Evolutionary conservation across 2,113 vertebrate genomes (phyloP), one percentile per base, ranked within the genome.

Genomic region (Neolamprologus fasciatus): DNA sequence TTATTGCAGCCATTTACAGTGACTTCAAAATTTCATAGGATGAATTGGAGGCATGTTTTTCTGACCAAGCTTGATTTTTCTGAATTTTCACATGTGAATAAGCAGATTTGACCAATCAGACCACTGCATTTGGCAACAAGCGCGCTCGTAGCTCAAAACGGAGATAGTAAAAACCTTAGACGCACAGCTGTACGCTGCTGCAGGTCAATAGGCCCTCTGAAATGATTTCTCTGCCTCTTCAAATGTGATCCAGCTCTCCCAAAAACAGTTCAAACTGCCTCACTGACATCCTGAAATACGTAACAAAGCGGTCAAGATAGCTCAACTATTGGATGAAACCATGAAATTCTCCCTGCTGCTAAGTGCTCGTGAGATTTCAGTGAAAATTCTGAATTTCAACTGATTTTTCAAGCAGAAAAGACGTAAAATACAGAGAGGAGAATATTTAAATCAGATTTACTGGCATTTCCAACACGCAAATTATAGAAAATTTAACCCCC

Each of bases 131-230:
- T 68, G 61, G 19, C 19, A 21, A 37, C 33, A 66, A 21, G 61
- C 2, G 2, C 1, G 1, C 17, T 66, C 3, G 6, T n/a, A 66
- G 33, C 33, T 66, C 61, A 66, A 66, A 66, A 8, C 33, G 0
- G 1, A 66, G 33, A 66, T n/a, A 37, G 33, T 66, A 66, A 66
- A 66, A 37, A 21, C 33, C 19, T 66, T 66, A 66, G 61, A 66
- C 17, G 2, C 33, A 8, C 61, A 66, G 7, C 61, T 66, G 17
- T 37, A 37, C 3, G 17, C 31, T 37, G 61, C 61, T 66, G 7
- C 33, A 13, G 61, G 33, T 66, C 19, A 66, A 66, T n/a, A 37
- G 33, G 33, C 33, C 19, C 33, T 21, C 19, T 21, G 61, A 66
- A 66, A 35, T 12, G 61, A 37, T 66, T 66, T 66, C 61, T 37